Base-by-base conservation (phyloP, 2,888 invertebrate species). In the Napeogenes sylphis region DNA sequence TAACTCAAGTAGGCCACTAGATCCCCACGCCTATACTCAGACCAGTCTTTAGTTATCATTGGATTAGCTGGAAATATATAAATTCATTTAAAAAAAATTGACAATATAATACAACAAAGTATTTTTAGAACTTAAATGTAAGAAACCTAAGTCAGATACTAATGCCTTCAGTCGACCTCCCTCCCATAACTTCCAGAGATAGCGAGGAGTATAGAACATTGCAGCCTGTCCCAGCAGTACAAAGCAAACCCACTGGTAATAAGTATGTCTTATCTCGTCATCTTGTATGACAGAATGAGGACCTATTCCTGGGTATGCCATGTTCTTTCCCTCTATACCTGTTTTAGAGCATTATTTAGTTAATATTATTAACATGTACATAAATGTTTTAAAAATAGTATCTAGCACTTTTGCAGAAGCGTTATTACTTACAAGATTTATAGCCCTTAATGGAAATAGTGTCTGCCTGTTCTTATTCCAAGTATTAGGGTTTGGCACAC, bases 211-310 rank as follows among this genome's bases (percentile, higher is more conserved):
- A 77, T 94, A 95, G 81, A 95, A 95, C 78, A 93, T 83, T 45
- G 92, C 81, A 0, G 94, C 92, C 83, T 94, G 94, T 0, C 94
- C 89, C 10, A 92, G 91, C 59, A 95, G 90, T 56, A 94, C 91
- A 71, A 94, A 92, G 75, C 93, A 94, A 8, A 95, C 94, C 94
- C 94, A 94, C 74, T 95, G 94, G 81, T 94, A 95, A 78, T 94
- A 94, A 53, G 91, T 90, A 70, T 94, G 93, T 69, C 89, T 88
- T 67, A 92, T 88, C 56, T 84, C 78, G 66, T 92, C 91, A 70
- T 92, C 90, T 65, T 92, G 84, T 46, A 82, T 79, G 1, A 76
- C 76, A 30, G 70, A 73, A 4, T 71, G 74, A 47, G 81, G 91
- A 45, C 90, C 93, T 54, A 91, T 92, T 71, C 92, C 92, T 3